phyloP scores from a whole-genome alignment of 2,113 vertebrate species.

The Danionella cerebrum region DNA sequence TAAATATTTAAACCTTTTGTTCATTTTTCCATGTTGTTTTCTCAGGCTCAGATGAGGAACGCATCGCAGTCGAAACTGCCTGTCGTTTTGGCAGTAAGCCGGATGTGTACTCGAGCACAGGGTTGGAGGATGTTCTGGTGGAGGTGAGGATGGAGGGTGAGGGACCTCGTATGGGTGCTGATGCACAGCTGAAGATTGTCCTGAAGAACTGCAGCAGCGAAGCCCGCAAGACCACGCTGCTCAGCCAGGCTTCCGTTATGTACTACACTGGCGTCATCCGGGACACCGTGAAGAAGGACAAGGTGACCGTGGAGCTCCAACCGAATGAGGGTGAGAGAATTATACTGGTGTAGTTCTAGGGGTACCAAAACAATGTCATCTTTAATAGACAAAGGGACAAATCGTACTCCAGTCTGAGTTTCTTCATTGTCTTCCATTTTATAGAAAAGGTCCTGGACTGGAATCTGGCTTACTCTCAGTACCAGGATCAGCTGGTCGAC shows the following conservation, averaged over 20 bases:
- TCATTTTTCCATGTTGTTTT: not conserved
- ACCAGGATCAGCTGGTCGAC: constrained; percentile 73
- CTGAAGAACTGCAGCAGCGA: constrained; percentile 65
- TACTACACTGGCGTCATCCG: constrained; percentile 81
- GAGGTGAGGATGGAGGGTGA: constrained; percentile 73
- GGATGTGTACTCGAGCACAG: constrained; percentile 55
- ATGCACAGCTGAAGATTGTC: constrained; percentile 64
- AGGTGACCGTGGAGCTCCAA: constrained; percentile 50
- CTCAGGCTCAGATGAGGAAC: constrained; percentile 70
- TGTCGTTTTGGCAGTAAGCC: constrained; percentile 76
- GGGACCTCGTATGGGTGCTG: constrained; percentile 67
- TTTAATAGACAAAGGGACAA: too few relatives aligned
- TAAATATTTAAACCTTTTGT: too few relatives aligned
- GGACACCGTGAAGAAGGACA: constrained; percentile 70
- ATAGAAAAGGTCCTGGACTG: constrained; percentile 73
- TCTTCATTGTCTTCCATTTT: not conserved
- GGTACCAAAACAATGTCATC: too few relatives aligned
- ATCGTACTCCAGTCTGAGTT: too few relatives aligned
- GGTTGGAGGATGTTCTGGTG: constrained; percentile 62
- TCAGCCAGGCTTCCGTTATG: constrained; percentile 73
- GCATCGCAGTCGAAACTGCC: constrained; percentile 79
- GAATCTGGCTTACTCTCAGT: constrained; percentile 71
- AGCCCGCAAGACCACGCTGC: constrained; percentile 64
- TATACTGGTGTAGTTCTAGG: too few relatives aligned
- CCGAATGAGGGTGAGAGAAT: constrained; percentile 62